Evolutionary conservation across 2,797 vertebrate genomes (phyloP), one percentile per base, ranked within the genome.

Genomic region (Argyrosomus regius): DNA sequence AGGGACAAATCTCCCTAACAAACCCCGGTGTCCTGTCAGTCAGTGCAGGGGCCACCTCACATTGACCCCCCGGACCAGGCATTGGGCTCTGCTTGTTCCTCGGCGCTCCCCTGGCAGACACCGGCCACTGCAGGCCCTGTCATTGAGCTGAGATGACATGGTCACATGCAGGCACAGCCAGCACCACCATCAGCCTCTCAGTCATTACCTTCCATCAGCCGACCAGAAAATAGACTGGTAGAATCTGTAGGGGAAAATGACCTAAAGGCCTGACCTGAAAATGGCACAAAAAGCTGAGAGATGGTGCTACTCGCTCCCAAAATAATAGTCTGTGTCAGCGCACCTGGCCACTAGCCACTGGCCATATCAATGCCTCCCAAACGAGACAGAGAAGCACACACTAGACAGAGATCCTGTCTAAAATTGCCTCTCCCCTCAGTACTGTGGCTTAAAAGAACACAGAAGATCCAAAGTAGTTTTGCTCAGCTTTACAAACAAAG

Each of bases 1-100:
- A 52, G 90, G 90, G 89, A 92, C 89, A 94, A 95, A 95, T 95
- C 92, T 95, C 89, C 90, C 92, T 96, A 96, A 96, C 95, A 95
- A 96, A 94, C 94, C 92, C 82, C 80, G 57, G 85, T 87, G 89
- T 85, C 86, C 93, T 95, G 94, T 95, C 95, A 94, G 81, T 95
- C 92, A 94, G 88, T 0, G 60, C 68, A 45, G 72, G 87, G 86
- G 86, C 88, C 84, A 87, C 79, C 78, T 89, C 88, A 45, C 81
- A 63, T 76, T 95, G 94, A 95, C 94, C 95, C 87, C 91, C 84
- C 83, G 85, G 91, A 94, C 94, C 90, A 87, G 78, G 82, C 89
- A 26, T 50, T 62, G 80, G 85, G 90, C 80, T 83, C 65, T 76
- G 85, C 84, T 81, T 87, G 70, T 75, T 88, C 31, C 66, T 77